Base-by-base conservation (phyloP, 2,113 vertebrate genomes). In the Sinocyclocheilus grahami region DNA sequence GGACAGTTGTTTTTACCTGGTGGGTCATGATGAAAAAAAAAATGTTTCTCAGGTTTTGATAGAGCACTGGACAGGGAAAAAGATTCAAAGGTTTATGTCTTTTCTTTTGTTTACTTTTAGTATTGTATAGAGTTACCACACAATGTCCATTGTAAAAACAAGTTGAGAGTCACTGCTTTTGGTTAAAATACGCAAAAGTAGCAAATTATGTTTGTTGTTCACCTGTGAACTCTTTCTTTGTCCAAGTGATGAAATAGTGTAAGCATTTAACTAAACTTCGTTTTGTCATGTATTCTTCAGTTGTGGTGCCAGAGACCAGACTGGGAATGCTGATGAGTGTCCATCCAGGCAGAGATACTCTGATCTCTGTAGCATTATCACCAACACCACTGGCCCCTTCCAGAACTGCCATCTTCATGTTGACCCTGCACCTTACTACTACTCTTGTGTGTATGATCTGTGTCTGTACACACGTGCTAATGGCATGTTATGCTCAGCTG, bases 401-500 rank as follows among this genome's bases (percentile, higher is more conserved):
- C 82, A 86, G 0, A 90, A 89, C 79, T 94, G 95, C 82, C 90
- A 92, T 0, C 37, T 82, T 0, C 0, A 87, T 5, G 88, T 93
- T 65, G 77, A 92, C 72, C 94, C 85, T 2, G 48, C 80, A 0
- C 87, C 89, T 0, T 94, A 91, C 77, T 87, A 91, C 76, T 88
- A 3, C 16, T 78, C 94, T 81, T 95, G 93, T 18, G 89, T 93
- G 30, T 90, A 90, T 82, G 94, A 95, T 9, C 58, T 93, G 12
- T 94, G 88, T 4, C 87, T 88, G 74, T 95, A 95, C 87, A 92
- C 94, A 87, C 90, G 86, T 20, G 78, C 86, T 1, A 89, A 94
- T 30, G 84, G 90, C 72, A 91, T 10, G 37, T 60, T 93, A 42
- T 90, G 90, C 46, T 86, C 88, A 12, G 87, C 88, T 0, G 87